These are phyloP conservation scores for Fragum fragum DNA, from an alignment of 2,888 invertebrate genomes.

Conservation along the genomic window DNA sequence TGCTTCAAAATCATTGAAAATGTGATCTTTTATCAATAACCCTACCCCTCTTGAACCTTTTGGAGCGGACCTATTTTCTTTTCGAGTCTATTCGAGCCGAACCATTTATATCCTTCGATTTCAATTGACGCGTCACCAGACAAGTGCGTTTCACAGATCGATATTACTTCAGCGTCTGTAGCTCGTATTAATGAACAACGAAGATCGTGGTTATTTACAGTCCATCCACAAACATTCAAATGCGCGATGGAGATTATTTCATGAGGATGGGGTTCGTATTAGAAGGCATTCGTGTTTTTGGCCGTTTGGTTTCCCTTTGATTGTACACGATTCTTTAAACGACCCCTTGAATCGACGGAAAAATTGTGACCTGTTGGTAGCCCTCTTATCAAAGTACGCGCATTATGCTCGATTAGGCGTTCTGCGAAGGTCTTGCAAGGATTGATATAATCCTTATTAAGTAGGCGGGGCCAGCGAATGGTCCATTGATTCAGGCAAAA, in stretches of 20 bases:
- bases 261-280: not conserved
- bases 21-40: slow-evolving; percentile 13
- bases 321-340: slow-evolving; percentile 5
- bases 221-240: slow-evolving; percentile 58
- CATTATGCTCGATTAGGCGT: slow-evolving; percentile 36
- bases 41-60: slow-evolving; percentile 52
- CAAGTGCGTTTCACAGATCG: slow-evolving; percentile 49
- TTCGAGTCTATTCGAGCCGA: slow-evolving; percentile 36
- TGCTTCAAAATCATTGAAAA: slow-evolving; percentile 27
- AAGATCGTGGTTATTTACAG: slow-evolving; percentile 46
- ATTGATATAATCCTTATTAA: not conserved
- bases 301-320: not conserved
- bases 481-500: no score
- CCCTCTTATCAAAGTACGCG: slow-evolving; percentile 20
- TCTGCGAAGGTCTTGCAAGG: slow-evolving; percentile 28
- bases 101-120: slow-evolving; percentile 34
- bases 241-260: slow-evolving; percentile 37
- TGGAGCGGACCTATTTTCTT: slow-evolving; percentile 33
- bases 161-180: slow-evolving; percentile 40
- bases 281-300: not conserved
- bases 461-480: no score
- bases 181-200: slow-evolving; percentile 17
- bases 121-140: slow-evolving; percentile 3
- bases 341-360: slow-evolving; percentile 37
- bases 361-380: slow-evolving; percentile 29